These are phyloP conservation scores for Megaceryle torquata DNA, from an alignment of 2,113 vertebrate genomes.

Conservation along the genomic window DNA sequence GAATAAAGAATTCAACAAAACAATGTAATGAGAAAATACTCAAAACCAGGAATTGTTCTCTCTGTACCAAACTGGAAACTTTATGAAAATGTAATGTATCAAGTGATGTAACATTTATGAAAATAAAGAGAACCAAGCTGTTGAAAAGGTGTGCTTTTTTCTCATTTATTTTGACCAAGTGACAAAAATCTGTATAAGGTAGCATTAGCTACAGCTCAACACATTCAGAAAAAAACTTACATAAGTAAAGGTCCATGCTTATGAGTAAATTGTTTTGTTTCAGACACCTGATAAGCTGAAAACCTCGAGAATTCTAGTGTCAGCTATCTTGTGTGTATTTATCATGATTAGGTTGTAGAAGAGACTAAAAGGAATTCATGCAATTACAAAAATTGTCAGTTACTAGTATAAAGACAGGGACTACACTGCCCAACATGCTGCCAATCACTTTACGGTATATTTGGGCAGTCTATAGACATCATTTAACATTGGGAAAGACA, in stretches of 20 bases:
- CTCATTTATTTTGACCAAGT: not conserved
- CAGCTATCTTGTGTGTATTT: not conserved
- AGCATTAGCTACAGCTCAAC: not conserved
- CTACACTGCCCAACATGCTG: not conserved
- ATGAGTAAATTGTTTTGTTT: not conserved
- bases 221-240: not conserved
- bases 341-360: not conserved
- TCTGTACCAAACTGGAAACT: not conserved
- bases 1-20: not conserved
- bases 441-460: not conserved
- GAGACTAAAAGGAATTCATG: not conserved
- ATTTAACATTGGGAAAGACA: not conserved
- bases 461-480: not conserved
- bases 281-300: not conserved
- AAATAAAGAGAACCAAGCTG: constrained; percentile 58
- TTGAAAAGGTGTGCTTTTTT: not conserved
- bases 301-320: not conserved
- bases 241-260: not conserved
- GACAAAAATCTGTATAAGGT: not conserved
- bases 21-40: not conserved
- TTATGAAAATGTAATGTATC: not conserved
- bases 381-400: not conserved
- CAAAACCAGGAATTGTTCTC: not conserved
- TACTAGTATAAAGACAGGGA: not conserved
- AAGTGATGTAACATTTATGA: not conserved